Base-by-base conservation (phyloP, 2,888 invertebrate genomes). In the Catocala nupta region DNA sequence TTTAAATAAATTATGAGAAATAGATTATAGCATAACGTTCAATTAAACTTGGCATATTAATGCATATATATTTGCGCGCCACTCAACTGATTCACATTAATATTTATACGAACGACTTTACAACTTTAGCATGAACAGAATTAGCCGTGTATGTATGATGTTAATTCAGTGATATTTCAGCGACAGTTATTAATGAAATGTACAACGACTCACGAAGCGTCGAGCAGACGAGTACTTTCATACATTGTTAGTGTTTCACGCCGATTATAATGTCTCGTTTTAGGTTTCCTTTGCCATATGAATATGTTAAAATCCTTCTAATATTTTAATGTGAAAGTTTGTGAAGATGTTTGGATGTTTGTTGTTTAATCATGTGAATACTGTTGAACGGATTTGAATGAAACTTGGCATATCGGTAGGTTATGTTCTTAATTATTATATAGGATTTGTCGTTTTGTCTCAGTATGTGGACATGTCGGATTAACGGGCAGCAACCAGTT, bases 161-260 rank as follows among this genome's bases (percentile, higher is more conserved):
- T 34, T 50, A 50, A 50, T 34, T 34, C n/a, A 48, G 13, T 34
- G 49, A 47, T 47, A 47, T 47, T 13, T 44, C n/a, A 44, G 44
- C 44, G 44, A 39, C 7, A 50, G n/a, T 34, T 48, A 48, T 48
- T 50, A 25, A 34, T 34, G 34, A 50, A 34, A 34, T 48, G 45
- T 45, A 45, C 13, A 45, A 7, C 16, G n/a, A 6, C 7, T 36
- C 34, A 10, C 43, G 33, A 12, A 43, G 42, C 50, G 51, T 51
- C 51, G 44, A 36, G 44, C 44, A 58, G 58, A 51, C 33, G 58
- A 58, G 25, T 51, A 7, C 16, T 45, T n/a, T 49, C 57, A n/a
- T 16, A 58, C 51, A 58, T 58, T 58, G 51, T 52, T 39, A 45
- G 33, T 36, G 50, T 54, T 47, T 12, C 11, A 42, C 36, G 34